These are phyloP conservation scores for Microctonus hyperodae DNA, from an alignment of 2,888 invertebrate species.

Conservation along the genomic window DNA sequence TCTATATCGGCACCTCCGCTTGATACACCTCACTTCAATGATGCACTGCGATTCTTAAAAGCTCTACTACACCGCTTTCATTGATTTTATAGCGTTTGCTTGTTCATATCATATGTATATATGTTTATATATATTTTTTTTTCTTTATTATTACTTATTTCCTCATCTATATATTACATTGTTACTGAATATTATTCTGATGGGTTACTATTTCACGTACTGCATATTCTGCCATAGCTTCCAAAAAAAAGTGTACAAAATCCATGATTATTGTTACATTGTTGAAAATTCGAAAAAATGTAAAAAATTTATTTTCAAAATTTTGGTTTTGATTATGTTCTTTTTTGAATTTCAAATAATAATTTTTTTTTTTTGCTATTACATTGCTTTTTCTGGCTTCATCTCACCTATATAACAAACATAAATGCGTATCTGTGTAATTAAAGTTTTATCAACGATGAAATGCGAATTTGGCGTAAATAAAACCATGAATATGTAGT, in stretches of 20 bases:
- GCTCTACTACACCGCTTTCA: slow-evolving; percentile 38
- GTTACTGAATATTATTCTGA: background rate
- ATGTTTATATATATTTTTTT: slow-evolving; percentile 12
- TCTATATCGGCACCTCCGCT: slow-evolving; percentile 48
- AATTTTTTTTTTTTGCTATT: slow-evolving; percentile 1
- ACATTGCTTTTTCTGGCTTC: slow-evolving; percentile 14
- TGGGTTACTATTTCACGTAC: too few relatives aligned
- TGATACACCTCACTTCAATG: slow-evolving; percentile 45
- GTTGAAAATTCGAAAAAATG: too few relatives aligned
- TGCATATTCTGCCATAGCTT: too few relatives aligned
- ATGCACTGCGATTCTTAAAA: slow-evolving; percentile 44
- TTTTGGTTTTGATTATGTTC: background rate
- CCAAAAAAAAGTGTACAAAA: background rate
- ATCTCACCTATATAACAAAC: background rate
- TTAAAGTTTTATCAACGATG: background rate
- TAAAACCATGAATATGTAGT: slow-evolving; percentile 45
- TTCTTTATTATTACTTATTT: slow-evolving; percentile 9
- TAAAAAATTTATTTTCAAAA: too few relatives aligned
- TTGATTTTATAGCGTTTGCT: background rate
- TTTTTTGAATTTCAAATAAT: background rate
- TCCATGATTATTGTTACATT: too few relatives aligned
- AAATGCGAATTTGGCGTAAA: slow-evolving; percentile 12
- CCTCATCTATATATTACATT: background rate
- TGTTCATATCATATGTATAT: background rate
- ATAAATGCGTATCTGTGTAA: background rate